Percentiles rank a stretch among this genome's conserved stretches.
phyloP scores from a whole-genome alignment of 2,797 vertebrate genomes.

The Gallinago nigripennis region DNA sequence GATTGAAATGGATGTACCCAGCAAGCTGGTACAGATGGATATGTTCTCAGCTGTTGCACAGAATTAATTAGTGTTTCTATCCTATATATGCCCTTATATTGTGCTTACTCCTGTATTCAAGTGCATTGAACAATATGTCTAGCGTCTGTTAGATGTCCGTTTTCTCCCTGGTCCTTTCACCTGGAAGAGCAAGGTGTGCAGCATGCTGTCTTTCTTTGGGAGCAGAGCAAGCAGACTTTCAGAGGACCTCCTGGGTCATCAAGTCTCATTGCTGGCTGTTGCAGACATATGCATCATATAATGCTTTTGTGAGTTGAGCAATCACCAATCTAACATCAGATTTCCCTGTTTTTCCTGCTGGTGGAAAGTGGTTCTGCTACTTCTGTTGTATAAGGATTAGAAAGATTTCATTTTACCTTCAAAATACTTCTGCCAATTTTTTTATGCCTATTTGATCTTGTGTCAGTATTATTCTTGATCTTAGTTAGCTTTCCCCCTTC shows the following conservation, averaged over 20 bases:
- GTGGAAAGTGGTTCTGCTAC: background rate
- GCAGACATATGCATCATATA: background rate
- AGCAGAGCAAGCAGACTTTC: background rate
- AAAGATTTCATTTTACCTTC: background rate
- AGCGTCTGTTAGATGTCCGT: fast-evolving
- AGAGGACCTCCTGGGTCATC: background rate
- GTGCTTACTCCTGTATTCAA: fast-evolving
- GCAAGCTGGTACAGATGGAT: background rate
- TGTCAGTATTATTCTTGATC: background rate
- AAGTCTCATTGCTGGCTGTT: background rate
- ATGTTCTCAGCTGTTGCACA: background rate
- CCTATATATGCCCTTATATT: background rate
- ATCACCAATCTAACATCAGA: background rate
- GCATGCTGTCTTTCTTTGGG: background rate
- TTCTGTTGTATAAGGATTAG: background rate
- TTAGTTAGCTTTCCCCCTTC: background rate
- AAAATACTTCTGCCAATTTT: background rate
- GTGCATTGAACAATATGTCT: background rate
- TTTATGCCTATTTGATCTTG: background rate
- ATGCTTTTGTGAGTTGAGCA: background rate
- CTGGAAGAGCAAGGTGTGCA: background rate
- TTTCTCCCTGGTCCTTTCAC: background rate
- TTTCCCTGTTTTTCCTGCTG: background rate
- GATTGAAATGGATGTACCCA: background rate
- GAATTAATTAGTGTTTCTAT: background rate